phyloP scores from a whole-genome alignment of 2,888 invertebrate genomes.

The Tinea semifulvella region DNA sequence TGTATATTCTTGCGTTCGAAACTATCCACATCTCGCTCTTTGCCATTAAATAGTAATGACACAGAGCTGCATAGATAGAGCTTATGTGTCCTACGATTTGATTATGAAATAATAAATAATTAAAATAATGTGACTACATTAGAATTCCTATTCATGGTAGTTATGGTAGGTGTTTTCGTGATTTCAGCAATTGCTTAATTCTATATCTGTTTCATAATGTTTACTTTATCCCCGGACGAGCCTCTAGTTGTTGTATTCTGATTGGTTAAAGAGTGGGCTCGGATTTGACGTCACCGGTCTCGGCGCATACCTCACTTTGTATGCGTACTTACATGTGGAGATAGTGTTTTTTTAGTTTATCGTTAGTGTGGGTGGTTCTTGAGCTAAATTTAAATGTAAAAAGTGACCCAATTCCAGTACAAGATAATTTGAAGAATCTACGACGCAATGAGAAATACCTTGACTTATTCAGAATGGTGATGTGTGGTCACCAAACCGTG shows the following conservation, averaged over 20 bases:
- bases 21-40: conserved; percentile 45
- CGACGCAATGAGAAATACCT: too few species aligned
- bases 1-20: conserved; percentile 58
- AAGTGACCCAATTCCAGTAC: too few species aligned
- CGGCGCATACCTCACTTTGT: conserved; percentile 42
- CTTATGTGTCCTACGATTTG: too few species aligned
- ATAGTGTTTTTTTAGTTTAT: background rate
- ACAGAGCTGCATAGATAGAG: too few species aligned
- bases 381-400: background rate
- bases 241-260: conserved; percentile 64
- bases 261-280: conserved; percentile 62
- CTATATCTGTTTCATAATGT: conserved; percentile 2
- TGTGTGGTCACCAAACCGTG: too few species aligned
- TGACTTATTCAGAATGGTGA: too few species aligned
- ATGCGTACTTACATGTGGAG: background rate
- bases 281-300: conserved; percentile 56
- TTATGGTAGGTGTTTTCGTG: background rate
- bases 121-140: too few species aligned
- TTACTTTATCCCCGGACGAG: conserved; percentile 55
- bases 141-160: too few species aligned
- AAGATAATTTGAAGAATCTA: too few species aligned
- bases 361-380: conserved; percentile 1
- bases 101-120: too few species aligned
- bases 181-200: background rate
- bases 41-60: background rate